Evolutionary conservation across 1,140 invertebrate genomes (phyloP).

Genomic region (Leptonema lineaticorne): DNA sequence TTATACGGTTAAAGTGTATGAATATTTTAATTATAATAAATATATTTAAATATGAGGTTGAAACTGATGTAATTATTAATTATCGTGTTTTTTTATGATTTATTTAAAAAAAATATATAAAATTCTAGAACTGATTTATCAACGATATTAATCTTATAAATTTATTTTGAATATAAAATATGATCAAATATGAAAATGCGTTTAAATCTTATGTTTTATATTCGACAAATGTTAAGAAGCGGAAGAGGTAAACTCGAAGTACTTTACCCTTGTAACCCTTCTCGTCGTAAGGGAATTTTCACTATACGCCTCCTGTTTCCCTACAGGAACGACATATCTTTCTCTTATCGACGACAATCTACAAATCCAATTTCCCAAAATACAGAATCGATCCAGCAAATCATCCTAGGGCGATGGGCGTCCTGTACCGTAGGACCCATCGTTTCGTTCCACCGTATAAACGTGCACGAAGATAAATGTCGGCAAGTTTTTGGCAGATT

Average conservation of each 20-base stretch:
- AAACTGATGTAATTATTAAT: no score
- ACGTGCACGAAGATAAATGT: neutral
- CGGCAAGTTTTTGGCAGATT: neutral
- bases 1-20: no score
- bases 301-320: conserved; percentile 13
- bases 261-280: conserved; percentile 10
- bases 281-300: neutral
- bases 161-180: no score
- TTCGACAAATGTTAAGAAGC: conserved; percentile 1
- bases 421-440: neutral
- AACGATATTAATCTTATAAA: no score
- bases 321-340: conserved; percentile 34
- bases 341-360: conserved; percentile 48
- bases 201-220: neutral
- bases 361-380: conserved; percentile 60
- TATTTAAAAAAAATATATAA: no score
- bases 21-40: no score
- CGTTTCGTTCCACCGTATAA: neutral
- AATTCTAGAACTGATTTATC: no score
- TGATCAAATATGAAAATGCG: no score
- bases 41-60: no score
- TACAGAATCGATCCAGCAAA: conserved; percentile 57
- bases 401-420: conserved; percentile 45
- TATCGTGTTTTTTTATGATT: no score
- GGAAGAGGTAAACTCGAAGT: conserved; percentile 1